phyloP scores from a whole-genome alignment of 2,888 invertebrate genomes.

The Panzeria rudis region DNA sequence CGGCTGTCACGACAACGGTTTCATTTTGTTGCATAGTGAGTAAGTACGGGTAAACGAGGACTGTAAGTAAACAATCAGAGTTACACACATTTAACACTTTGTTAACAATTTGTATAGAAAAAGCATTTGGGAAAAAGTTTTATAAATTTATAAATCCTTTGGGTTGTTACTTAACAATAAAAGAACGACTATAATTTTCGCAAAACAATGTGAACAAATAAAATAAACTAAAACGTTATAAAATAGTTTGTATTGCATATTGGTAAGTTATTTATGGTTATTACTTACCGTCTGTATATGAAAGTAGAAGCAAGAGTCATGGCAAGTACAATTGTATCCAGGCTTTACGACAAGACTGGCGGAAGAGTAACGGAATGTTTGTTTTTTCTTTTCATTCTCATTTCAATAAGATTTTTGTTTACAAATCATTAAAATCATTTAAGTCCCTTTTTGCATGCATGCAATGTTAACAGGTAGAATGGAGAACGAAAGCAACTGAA shows the following conservation, averaged over 20 bases:
- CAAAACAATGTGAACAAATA: constrained; percentile 62
- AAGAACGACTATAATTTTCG: constrained; percentile 30
- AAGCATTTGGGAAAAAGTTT: constrained; percentile 44
- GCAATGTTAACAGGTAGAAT: constrained; percentile 56
- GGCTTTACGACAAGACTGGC: neutral
- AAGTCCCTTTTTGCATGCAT: constrained; percentile 61
- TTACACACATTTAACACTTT: constrained; percentile 7
- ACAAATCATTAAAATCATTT: constrained; percentile 74
- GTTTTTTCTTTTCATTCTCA: constrained; percentile 42
- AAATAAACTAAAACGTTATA: constrained; percentile 53
- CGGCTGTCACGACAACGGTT: no score
- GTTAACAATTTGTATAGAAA: constrained; percentile 33
- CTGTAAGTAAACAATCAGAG: neutral
- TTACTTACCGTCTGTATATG: constrained; percentile 11
- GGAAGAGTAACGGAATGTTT: neutral
- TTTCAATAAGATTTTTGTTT: constrained; percentile 72
- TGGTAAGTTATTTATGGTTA: constrained; percentile 62
- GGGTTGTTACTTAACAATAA: constrained; percentile 53
- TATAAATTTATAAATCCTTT: constrained; percentile 62
- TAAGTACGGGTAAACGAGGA: no score
- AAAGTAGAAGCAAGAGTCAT: constrained; percentile 1
- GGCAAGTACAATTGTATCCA: constrained; percentile 15
- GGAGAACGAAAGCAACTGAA: constrained; percentile 34
- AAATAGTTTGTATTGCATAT: constrained; percentile 57
- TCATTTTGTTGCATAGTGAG: no score